Percentiles rank a stretch among this genome's conserved stretches.
phyloP scores from a whole-genome alignment of 2,797 vertebrate genomes.

The Microcaecilia unicolor region DNA sequence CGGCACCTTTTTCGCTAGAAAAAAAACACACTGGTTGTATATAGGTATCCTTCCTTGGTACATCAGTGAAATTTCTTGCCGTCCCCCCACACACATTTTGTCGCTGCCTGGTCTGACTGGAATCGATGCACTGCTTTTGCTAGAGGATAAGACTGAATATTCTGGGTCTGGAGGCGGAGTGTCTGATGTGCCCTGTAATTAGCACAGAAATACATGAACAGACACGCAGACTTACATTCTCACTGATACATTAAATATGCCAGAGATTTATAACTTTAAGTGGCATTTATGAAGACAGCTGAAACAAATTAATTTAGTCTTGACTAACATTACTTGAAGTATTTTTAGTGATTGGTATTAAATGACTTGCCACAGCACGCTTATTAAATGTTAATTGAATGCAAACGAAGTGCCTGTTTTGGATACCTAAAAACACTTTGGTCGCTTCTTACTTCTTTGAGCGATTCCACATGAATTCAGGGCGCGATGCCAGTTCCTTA shows the following conservation, averaged over 20 bases:
- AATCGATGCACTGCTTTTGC: no score
- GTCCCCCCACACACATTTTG: no score
- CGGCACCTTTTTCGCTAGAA: no score
- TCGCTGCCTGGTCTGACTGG: no score
- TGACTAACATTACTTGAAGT: slow-evolving; percentile 36
- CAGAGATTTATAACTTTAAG: slow-evolving; percentile 37
- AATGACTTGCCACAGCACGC: slow-evolving; percentile 37
- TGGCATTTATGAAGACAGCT: slow-evolving; percentile 39
- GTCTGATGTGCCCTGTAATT: slow-evolving; percentile 15
- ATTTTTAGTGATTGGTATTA: slow-evolving; percentile 39
- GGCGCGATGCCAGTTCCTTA: no score
- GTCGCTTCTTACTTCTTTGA: no score
- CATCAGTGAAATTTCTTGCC: no score
- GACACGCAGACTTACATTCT: slow-evolving; percentile 15
- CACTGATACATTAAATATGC: slow-evolving; percentile 22
- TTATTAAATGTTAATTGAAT: slow-evolving; percentile 31
- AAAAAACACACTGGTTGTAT: no score
- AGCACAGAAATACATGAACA: slow-evolving; percentile 28
- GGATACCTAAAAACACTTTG: slow-evolving; percentile 6
- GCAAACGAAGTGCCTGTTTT: slow-evolving; percentile 6
- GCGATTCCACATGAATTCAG: no score
- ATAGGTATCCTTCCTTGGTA: no score
- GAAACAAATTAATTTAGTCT: slow-evolving; percentile 40
- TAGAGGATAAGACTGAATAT: no score
- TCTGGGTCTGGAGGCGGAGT: no score